These are phyloP conservation scores for Xiphydria camelus DNA, from an alignment of 2,888 invertebrate species.

Conservation along the genomic window DNA sequence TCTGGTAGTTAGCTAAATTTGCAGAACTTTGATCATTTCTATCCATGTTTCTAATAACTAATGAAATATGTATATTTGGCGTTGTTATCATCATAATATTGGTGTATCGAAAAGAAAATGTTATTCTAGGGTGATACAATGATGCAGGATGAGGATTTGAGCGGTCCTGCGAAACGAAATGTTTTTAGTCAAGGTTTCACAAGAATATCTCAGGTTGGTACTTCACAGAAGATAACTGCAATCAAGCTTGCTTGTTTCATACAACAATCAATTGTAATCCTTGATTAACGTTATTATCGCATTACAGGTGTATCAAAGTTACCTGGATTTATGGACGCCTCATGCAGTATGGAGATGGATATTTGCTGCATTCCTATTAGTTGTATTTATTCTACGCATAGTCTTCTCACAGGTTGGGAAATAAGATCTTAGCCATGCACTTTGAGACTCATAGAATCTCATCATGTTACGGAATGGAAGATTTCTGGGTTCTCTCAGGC, in stretches of 20 bases:
- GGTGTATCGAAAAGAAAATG: too few relatives aligned
- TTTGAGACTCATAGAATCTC: too few relatives aligned
- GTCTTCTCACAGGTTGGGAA: slow-evolving; percentile 83
- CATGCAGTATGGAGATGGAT: slow-evolving; percentile 80
- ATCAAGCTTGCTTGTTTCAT: background rate
- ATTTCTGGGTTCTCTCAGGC: too few relatives aligned
- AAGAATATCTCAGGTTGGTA: slow-evolving; percentile 67
- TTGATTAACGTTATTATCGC: slow-evolving; percentile 17
- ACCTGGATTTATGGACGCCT: slow-evolving; percentile 86
- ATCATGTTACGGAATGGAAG: too few relatives aligned
- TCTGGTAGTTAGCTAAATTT: too few relatives aligned
- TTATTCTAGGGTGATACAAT: slow-evolving; percentile 51
- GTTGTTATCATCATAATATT: too few relatives aligned
- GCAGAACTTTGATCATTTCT: background rate
- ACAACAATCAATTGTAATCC: slow-evolving; percentile 5
- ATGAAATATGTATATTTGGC: too few relatives aligned
- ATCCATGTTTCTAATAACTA: background rate
- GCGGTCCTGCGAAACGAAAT: slow-evolving; percentile 65
- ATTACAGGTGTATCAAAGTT: slow-evolving; percentile 76
- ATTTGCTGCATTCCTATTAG: slow-evolving; percentile 70
- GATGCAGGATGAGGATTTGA: slow-evolving; percentile 75
- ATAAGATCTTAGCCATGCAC: too few relatives aligned
- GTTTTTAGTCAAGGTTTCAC: slow-evolving; percentile 70
- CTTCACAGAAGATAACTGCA: background rate
- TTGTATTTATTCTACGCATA: slow-evolving; percentile 79